Percentiles rank a stretch among this genome's conserved stretches.
Evolutionary conservation across 2,113 vertebrate genomes (phyloP).

Genomic region (Daubentonia madagascariensis): DNA sequence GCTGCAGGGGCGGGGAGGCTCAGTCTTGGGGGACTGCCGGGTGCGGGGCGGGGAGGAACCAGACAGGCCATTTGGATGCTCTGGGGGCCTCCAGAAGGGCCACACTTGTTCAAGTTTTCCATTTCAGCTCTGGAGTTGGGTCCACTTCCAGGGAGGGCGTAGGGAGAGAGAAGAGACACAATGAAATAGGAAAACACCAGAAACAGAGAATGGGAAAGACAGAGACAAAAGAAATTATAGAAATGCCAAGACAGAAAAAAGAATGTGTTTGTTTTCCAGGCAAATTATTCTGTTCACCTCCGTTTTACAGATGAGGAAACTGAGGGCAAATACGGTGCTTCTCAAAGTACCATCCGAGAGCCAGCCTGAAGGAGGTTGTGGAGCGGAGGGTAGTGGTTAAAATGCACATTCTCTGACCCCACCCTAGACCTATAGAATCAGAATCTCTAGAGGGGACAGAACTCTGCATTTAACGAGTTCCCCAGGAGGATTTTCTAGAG

Average conservation of each 20-base stretch:
- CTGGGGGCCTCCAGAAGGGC: not conserved
- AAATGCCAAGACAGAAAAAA: not conserved
- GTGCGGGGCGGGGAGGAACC: not conserved
- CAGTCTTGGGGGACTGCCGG: not conserved
- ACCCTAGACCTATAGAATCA: not conserved
- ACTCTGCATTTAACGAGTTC: not conserved
- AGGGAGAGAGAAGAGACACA: not conserved
- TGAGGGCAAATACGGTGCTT: not conserved
- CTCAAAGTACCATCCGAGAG: not conserved
- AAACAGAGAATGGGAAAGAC: not conserved
- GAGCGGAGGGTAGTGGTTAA: not conserved
- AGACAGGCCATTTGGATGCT: not conserved
- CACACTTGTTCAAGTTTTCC: not conserved
- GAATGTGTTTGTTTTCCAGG: not conserved
- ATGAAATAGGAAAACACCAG: not conserved
- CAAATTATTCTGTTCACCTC: not conserved
- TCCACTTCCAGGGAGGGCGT: not conserved
- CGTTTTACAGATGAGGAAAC: constrained; percentile 21
- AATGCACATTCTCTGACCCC: not conserved
- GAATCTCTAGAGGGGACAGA: not conserved
- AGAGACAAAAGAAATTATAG: not conserved
- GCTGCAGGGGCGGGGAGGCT: not conserved
- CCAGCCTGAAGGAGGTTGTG: not conserved
- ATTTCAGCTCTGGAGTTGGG: not conserved
- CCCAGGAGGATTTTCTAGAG: not conserved